Percentiles rank a stretch among this genome's conserved stretches.
These are phyloP conservation scores for Cyprinodon brontotheroides DNA, from an alignment of 2,113 vertebrate species.

Conservation along the genomic window DNA sequence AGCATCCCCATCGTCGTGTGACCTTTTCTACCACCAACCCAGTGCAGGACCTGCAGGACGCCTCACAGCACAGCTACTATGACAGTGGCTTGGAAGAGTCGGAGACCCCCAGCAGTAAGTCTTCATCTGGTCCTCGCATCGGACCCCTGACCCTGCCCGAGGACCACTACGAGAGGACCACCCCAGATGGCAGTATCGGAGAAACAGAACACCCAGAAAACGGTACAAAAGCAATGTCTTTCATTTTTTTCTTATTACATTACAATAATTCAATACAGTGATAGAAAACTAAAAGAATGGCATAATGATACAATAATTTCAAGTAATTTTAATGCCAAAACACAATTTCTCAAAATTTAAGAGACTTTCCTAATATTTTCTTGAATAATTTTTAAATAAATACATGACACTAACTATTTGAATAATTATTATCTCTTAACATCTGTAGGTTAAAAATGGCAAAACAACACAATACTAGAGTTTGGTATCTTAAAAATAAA, in stretches of 20 bases:
- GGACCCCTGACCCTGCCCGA: conserved; percentile 93
- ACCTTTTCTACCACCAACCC: conserved; percentile 98
- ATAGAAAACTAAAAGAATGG: not conserved
- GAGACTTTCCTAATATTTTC: too few relatives aligned
- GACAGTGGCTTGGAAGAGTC: conserved; percentile 98
- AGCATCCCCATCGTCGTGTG: conserved; percentile 98
- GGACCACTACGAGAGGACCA: conserved; percentile 97
- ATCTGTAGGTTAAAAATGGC: too few relatives aligned
- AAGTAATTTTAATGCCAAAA: too few relatives aligned
- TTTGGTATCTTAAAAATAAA: not conserved
- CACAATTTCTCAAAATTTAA: too few relatives aligned
- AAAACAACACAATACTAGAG: too few relatives aligned
- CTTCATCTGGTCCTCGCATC: conserved; percentile 94
- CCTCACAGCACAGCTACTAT: conserved; percentile 97
- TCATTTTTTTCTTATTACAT: not conserved
- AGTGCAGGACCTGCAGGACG: conserved; percentile 95
- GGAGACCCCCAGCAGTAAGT: conserved; percentile 98
- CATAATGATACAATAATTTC: not conserved
- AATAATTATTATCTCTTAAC: too few relatives aligned
- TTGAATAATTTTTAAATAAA: too few relatives aligned
- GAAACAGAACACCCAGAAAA: conserved; percentile 99
- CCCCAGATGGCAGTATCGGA: conserved; percentile 98
- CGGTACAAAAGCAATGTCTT: conserved; percentile 76
- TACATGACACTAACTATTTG: too few relatives aligned
- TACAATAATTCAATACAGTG: not conserved